A percentile compares a stretch with the other conserved stretches of the same genome.
phyloP scores from a whole-genome alignment of 2,888 invertebrate species.

The Agriopis leucophaearia region DNA sequence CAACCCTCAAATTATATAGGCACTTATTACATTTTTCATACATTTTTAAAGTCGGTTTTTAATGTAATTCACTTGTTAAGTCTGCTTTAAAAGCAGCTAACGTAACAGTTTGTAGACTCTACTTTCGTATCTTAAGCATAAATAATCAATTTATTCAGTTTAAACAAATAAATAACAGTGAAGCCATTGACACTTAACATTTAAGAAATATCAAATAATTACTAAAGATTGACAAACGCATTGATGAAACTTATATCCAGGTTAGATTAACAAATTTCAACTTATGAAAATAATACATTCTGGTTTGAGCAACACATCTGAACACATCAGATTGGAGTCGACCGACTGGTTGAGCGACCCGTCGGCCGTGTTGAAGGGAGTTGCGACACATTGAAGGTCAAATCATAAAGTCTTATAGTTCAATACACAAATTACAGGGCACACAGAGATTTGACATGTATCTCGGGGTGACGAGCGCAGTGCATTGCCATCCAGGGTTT shows the following conservation, averaged over 20 bases:
- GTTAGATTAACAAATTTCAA: neutral
- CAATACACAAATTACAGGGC: too few relatives aligned
- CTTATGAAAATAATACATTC: constrained; percentile 1
- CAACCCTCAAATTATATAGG: too few relatives aligned
- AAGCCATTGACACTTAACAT: neutral
- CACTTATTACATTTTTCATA: too few relatives aligned
- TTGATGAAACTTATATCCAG: constrained; percentile 2
- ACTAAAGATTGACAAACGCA: neutral
- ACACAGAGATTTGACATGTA: too few relatives aligned
- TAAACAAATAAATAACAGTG: neutral
- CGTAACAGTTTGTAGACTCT: too few relatives aligned
- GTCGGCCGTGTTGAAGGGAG: neutral
- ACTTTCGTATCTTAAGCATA: too few relatives aligned
- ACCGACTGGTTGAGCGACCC: neutral
- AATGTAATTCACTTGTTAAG: too few relatives aligned
- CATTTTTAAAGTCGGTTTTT: too few relatives aligned
- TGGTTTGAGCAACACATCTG: neutral
- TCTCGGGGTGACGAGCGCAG: too few relatives aligned
- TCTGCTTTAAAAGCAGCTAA: too few relatives aligned
- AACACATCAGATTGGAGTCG: neutral
- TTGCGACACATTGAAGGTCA: neutral
- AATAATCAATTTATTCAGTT: too few relatives aligned
- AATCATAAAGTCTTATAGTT: neutral
- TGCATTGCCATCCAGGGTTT: too few relatives aligned
- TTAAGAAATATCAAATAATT: neutral